These are phyloP conservation scores for Lanius ludovicianus DNA, from an alignment of 2,113 vertebrate species.

Conservation along the genomic window DNA sequence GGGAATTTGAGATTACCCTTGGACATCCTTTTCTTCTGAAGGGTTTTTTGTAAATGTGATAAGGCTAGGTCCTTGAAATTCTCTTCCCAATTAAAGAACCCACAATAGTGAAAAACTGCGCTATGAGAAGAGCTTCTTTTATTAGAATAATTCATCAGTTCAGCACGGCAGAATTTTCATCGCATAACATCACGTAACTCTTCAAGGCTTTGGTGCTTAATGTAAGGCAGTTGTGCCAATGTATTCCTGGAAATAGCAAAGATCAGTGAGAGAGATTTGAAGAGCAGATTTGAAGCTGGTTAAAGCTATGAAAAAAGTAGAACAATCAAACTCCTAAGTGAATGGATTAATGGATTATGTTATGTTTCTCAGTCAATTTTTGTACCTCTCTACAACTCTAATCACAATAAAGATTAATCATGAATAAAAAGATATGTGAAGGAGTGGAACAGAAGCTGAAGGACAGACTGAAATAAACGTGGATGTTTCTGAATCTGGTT, in stretches of 20 bases:
- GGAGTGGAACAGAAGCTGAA: not conserved
- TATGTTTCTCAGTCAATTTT: not conserved
- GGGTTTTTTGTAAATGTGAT: not conserved
- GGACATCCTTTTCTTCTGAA: not conserved
- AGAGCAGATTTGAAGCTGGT: not conserved
- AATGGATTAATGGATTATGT: not conserved
- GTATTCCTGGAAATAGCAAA: constrained; percentile 10
- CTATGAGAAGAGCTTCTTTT: constrained; percentile 11
- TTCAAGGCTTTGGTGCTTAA: constrained; percentile 1
- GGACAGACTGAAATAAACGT: not conserved
- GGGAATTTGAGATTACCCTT: not conserved
- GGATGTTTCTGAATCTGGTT: not conserved
- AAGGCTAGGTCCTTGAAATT: not conserved
- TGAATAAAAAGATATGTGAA: not conserved
- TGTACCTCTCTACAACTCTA: not conserved
- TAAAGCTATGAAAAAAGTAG: not conserved
- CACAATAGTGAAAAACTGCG: not conserved
- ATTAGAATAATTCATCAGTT: constrained; percentile 31
- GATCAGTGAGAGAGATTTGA: constrained; percentile 6
- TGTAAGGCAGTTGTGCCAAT: not conserved
- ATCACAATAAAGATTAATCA: not conserved
- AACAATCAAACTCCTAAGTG: not conserved
- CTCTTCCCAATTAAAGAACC: not conserved
- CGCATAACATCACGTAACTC: not conserved
- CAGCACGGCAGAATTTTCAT: not conserved